Evolutionary conservation across 2,888 invertebrate species (phyloP).

Genomic region (Sphaerophoria rueppellii): DNA sequence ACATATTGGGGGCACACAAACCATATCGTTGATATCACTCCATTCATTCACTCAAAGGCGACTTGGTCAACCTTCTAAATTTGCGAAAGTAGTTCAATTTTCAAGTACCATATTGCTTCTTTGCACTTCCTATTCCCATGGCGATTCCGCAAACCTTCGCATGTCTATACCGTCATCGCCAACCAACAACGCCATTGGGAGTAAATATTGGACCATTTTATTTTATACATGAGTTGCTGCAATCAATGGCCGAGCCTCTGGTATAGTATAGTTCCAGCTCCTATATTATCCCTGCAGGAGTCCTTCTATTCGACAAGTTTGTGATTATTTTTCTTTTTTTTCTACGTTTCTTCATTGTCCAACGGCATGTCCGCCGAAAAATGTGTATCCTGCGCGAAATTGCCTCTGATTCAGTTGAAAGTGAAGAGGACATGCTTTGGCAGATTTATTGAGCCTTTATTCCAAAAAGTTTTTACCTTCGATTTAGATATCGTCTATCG

Average conservation of each 20-base stretch:
- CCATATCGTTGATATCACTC: neutral
- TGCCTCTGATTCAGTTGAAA: constrained; percentile 41
- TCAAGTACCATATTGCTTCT: constrained; percentile 12
- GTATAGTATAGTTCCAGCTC: constrained; percentile 24
- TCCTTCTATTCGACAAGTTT: constrained; percentile 41
- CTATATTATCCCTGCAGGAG: constrained; percentile 4
- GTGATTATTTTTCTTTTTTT: constrained; percentile 1
- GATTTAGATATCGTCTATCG: constrained; percentile 16
- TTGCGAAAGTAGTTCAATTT: constrained; percentile 51
- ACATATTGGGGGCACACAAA: no score
- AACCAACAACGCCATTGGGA: constrained; percentile 33
- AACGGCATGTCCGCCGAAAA: constrained; percentile 51
- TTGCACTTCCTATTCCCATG: neutral
- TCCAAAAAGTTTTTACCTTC: constrained; percentile 66
- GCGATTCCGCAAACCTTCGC: no score
- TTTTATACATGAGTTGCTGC: constrained; percentile 80
- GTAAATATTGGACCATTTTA: constrained; percentile 79
- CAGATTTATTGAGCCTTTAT: constrained; percentile 61
- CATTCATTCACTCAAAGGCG: neutral
- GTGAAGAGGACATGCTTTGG: constrained; percentile 35
- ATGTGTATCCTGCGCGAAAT: constrained; percentile 70
- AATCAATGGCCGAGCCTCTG: constrained; percentile 74
- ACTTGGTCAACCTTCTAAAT: constrained; percentile 48
- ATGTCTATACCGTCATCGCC: neutral
- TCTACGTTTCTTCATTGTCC: constrained; percentile 4